Conservation (phyloP, 2,888 invertebrate genomes). For the Galeruca laticollis region DNA sequence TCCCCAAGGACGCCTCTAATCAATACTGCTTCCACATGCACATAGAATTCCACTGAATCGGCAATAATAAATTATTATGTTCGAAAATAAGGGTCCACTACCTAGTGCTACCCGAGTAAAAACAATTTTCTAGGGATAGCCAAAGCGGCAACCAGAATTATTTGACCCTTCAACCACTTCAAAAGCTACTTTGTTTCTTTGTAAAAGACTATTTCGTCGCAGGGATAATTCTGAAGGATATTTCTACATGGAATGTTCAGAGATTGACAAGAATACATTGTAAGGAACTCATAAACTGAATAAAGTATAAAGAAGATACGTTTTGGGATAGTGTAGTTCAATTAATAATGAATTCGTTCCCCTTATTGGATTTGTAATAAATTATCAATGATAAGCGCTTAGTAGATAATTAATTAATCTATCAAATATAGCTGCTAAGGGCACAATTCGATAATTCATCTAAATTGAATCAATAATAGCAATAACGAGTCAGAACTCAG, state of each 20-base stretch:
- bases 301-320: slow-evolving; percentile 28
- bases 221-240: slow-evolving; percentile 26
- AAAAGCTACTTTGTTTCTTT: slow-evolving; percentile 47
- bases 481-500: too few species aligned
- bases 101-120: slow-evolving; percentile 41
- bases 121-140: slow-evolving; percentile 41
- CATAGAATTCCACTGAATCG: background rate
- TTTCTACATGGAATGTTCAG: slow-evolving; percentile 28
- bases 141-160: slow-evolving; percentile 26
- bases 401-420: too few species aligned
- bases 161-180: slow-evolving; percentile 52
- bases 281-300: slow-evolving; percentile 26
- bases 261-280: slow-evolving; percentile 26
- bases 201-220: slow-evolving; percentile 33
- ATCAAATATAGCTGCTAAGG: too few species aligned
- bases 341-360: slow-evolving; percentile 19
- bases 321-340: slow-evolving; percentile 2
- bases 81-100: background rate
- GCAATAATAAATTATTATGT: slow-evolving; percentile 12
- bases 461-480: too few species aligned
- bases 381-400: background rate
- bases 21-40: slow-evolving; percentile 1
- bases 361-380: background rate
- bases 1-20: background rate
- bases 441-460: too few species aligned